A percentile compares a stretch with the other conserved stretches of the same genome.
phyloP scores from a whole-genome alignment of 2,113 vertebrate species.

The Mus musculus region DNA sequence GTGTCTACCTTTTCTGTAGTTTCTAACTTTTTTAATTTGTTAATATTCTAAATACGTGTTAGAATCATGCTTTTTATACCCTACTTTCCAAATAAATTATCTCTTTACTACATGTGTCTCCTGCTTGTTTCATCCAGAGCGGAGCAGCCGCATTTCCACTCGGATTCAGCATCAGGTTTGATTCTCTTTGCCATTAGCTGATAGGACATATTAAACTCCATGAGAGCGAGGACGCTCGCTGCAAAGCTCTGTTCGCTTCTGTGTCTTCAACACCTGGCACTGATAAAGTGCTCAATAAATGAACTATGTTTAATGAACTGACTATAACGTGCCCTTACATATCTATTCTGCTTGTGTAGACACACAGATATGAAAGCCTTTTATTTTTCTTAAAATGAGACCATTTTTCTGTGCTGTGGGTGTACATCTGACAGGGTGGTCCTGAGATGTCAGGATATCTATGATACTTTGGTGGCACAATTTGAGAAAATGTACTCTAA shows the following conservation, averaged over 20 bases:
- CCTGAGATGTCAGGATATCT: neutral
- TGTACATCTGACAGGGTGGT: neutral
- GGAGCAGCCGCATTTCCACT: neutral
- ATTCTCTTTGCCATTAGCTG: neutral
- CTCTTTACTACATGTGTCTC: conserved; percentile 69
- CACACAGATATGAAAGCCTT: neutral
- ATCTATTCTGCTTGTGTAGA: neutral
- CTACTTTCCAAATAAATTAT: conserved; percentile 77
- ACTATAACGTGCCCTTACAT: neutral
- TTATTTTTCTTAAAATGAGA: neutral
- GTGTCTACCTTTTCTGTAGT: conserved; percentile 80
- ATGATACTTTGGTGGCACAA: neutral
- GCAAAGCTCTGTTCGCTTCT: neutral
- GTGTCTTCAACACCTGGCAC: neutral
- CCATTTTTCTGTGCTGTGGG: neutral
- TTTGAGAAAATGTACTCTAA: neutral
- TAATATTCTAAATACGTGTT: conserved; percentile 82
- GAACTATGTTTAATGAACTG: neutral
- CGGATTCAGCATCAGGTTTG: neutral
- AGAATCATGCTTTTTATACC: conserved; percentile 70
- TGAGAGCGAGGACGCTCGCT: neutral
- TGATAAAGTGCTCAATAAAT: neutral
- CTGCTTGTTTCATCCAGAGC: neutral
- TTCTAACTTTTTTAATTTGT: conserved; percentile 81
- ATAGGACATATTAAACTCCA: neutral